Base-by-base conservation (phyloP, 1,140 invertebrate genomes). In the Dufourea novaeangliae region DNA sequence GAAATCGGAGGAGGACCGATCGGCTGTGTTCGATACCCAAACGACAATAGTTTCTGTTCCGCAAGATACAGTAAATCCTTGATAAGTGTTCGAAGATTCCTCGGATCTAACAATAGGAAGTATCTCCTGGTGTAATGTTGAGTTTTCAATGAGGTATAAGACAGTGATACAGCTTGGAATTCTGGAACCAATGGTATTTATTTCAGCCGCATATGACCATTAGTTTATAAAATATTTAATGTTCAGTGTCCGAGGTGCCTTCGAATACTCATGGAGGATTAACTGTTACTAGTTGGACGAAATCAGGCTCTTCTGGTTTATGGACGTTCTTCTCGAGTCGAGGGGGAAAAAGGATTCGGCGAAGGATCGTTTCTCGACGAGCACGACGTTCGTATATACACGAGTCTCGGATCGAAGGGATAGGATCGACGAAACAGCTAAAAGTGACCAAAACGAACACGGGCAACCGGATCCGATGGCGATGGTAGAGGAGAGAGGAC, bases 391-490 rank as follows among this genome's bases (percentile, higher is more conserved):
- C 59, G 34, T 25, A 37, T 20, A 8, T 12, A 22, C 44, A 7
- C 5, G 46, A 22, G 29, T 25, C 17, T 62, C 64, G 69, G 69
- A 73, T 68, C 66, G 79, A 52, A 52, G 34, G 62, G 37, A 68
- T 37, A 70, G 37, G 46, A 3, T 3, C 34, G 34, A 37, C 82
- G 66, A 84, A 79, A 79, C 25, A 29, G 32, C 37, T 17, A 37
- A 74, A 69, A 61, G 22, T 8, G n/a, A 66, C 4, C 46, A 63
- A 70, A 78, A 71, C 17, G 57, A 78, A 10, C 25, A 6, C 20
- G 37, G 34, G 10, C 25, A 56, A 72, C 70, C 70, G 62, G 46
- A 52, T 27, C 37, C 17, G 57, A n/a, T n/a, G 25, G 61, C 7
- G 25, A 39, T 22, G 22, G 52, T 14, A 52, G 46, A 8, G 7